Evolutionary conservation across 2,888 invertebrate genomes (phyloP).

Genomic region (Eupithecia dodoneata): DNA sequence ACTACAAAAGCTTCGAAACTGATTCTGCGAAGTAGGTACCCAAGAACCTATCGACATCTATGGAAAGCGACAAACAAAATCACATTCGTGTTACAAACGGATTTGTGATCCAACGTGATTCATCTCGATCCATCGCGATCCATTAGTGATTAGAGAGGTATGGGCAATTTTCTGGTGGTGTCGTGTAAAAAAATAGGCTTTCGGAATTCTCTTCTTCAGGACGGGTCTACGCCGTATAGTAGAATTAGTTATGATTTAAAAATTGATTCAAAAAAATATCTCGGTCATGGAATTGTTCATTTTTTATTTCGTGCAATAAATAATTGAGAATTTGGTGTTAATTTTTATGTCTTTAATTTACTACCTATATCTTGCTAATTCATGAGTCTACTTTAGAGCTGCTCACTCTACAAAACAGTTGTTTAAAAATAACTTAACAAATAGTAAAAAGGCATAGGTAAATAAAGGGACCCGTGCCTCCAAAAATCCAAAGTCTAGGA

Average conservation of each 20-base stretch:
- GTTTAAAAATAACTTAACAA: too few relatives aligned
- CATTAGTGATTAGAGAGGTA: slow-evolving; percentile 49
- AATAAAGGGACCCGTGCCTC: not conserved
- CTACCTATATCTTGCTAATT: not conserved
- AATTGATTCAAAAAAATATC: not conserved
- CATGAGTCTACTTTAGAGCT: not conserved
- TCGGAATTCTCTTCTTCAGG: slow-evolving; percentile 31
- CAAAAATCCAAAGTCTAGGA: not conserved
- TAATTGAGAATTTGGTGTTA: not conserved
- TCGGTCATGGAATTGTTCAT: too few relatives aligned
- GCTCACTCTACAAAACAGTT: not conserved
- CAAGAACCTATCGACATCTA: not conserved
- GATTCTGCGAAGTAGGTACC: not conserved
- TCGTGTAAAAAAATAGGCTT: slow-evolving; percentile 44
- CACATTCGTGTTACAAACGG: slow-evolving; percentile 17
- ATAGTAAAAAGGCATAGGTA: too few relatives aligned
- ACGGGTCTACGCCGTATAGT: slow-evolving; percentile 50
- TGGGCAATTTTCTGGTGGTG: slow-evolving; percentile 70
- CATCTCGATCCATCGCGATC: slow-evolving; percentile 45
- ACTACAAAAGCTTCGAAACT: not conserved
- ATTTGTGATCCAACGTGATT: slow-evolving; percentile 37
- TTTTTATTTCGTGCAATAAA: not conserved
- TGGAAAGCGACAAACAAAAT: slow-evolving; percentile 1
- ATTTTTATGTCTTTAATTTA: not conserved
- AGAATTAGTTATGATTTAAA: not conserved